Evolutionary conservation across 2,113 vertebrate species (phyloP).

Genomic region (Phodopus roborovskii): DNA sequence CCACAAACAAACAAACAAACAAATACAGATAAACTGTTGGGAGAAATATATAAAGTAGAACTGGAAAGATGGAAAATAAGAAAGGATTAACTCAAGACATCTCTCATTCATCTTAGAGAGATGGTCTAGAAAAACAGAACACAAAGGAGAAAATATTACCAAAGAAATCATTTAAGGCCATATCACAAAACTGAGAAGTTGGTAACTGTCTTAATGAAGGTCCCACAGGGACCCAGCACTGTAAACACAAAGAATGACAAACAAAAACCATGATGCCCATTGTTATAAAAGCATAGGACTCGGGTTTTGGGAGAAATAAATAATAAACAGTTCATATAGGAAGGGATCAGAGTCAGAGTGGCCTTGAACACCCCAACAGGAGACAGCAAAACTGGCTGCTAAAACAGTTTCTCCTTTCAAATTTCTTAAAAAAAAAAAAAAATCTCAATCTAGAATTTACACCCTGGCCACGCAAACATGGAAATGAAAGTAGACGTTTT

Average conservation of each 20-base stretch:
- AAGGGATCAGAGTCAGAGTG: neutral
- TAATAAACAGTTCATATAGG: neutral
- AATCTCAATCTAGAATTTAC: constrained; percentile 16
- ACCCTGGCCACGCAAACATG: neutral
- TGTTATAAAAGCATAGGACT: neutral
- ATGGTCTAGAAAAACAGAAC: neutral
- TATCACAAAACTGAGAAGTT: neutral
- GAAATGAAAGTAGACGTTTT: neutral
- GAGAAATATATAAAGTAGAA: neutral
- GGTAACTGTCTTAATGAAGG: neutral
- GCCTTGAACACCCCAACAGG: neutral
- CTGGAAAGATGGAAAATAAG: neutral
- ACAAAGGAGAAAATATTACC: neutral
- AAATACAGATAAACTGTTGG: neutral
- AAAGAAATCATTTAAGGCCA: neutral
- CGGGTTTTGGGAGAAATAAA: neutral
- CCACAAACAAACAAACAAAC: neutral
- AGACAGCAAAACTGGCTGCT: too few relatives aligned
- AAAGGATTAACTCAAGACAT: neutral
- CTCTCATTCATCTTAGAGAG: neutral
- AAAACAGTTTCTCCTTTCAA: neutral
- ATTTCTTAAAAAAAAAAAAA: neutral
- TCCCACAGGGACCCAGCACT: neutral
- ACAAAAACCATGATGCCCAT: neutral
- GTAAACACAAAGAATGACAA: neutral